These are phyloP conservation scores for Nephrotoma guestfalica DNA, from an alignment of 2,888 invertebrate species.

Conservation along the genomic window DNA sequence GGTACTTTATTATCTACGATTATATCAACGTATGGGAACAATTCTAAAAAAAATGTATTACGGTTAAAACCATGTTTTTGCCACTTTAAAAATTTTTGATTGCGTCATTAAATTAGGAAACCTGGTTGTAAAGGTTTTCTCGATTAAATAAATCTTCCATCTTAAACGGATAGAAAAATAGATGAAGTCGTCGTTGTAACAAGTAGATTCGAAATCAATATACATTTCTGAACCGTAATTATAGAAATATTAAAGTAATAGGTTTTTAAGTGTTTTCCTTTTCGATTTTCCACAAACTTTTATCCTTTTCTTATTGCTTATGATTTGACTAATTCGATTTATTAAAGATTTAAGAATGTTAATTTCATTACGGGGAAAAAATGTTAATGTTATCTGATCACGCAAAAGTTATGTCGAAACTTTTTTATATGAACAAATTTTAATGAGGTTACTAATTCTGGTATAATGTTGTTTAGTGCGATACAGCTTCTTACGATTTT, in stretches of 20 bases:
- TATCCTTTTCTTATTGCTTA: background rate
- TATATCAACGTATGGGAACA: background rate
- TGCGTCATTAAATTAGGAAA: background rate
- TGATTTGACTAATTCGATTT: background rate
- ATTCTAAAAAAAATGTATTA: background rate
- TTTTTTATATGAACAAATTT: background rate
- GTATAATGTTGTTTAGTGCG: too few relatives aligned
- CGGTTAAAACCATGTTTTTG: background rate
- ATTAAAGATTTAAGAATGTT: background rate
- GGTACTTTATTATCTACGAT: background rate
- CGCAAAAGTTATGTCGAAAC: background rate
- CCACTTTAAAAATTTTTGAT: background rate
- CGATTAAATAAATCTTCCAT: background rate
- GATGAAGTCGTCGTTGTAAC: background rate
- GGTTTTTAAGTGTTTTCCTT: background rate
- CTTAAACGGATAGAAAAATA: background rate
- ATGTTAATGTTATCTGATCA: background rate
- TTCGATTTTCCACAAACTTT: background rate
- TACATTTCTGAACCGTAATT: background rate
- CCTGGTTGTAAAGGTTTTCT: background rate
- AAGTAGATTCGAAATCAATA: background rate
- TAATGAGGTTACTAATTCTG: background rate
- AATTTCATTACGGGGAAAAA: background rate
- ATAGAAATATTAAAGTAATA: background rate
- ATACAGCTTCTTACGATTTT: too few relatives aligned